Percentiles rank a stretch among this genome's conserved stretches.
These are phyloP conservation scores for Pristis pectinata DNA, from an alignment of 2,797 vertebrate species.

Conservation along the genomic window DNA sequence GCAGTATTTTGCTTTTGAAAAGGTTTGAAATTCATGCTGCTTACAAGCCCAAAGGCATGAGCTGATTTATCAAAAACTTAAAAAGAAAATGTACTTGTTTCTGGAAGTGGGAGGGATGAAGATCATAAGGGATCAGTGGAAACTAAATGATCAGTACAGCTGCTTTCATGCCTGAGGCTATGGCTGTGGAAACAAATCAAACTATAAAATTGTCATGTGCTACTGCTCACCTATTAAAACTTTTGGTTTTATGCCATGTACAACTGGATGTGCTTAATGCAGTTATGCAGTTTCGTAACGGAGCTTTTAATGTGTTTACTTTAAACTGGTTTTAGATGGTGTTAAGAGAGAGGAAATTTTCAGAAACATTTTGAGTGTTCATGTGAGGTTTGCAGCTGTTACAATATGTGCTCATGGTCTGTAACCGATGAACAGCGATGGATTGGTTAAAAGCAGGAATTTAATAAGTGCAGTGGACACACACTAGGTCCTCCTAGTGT, in stretches of 20 bases:
- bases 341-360: neutral
- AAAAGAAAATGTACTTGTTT: constrained; percentile 17
- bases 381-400: neutral
- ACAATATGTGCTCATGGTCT: neutral
- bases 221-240: neutral
- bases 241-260: neutral
- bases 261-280: neutral
- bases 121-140: neutral
- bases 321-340: neutral
- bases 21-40: constrained; percentile 18
- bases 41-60: neutral
- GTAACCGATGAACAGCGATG: neutral
- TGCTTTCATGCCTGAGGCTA: neutral
- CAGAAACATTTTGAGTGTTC: neutral
- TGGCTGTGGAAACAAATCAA: neutral
- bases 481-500: neutral
- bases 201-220: neutral
- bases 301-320: neutral
- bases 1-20: neutral
- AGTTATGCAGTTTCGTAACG: neutral
- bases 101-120: neutral
- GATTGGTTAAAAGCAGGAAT: neutral
- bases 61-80: constrained; percentile 3
- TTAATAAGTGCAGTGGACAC: neutral
- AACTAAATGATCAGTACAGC: constrained; percentile 6